Percentiles rank a stretch among this genome's conserved stretches.
Evolutionary conservation across 2,888 invertebrate genomes (phyloP).

Genomic region (Polymixis flavicincta): DNA sequence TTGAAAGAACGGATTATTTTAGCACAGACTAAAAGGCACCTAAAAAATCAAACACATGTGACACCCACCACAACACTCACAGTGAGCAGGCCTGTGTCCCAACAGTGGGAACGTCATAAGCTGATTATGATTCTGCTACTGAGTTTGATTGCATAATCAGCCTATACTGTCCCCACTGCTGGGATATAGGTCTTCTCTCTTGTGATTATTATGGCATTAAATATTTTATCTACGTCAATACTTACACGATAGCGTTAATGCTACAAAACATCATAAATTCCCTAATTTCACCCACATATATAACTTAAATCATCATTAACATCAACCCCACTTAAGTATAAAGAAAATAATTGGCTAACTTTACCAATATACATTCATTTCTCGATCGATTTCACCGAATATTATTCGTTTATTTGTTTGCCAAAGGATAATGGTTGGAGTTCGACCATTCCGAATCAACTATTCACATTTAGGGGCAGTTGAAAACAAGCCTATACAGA

Average conservation of each 20-base stretch:
- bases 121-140: not conserved
- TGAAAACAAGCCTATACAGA: slow-evolving; percentile 66
- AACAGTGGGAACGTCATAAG: not conserved
- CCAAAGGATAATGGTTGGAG: slow-evolving; percentile 62
- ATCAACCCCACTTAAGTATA: slow-evolving; percentile 59
- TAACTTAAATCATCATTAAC: slow-evolving; percentile 46
- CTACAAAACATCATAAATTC: slow-evolving; percentile 15
- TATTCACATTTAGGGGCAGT: slow-evolving; percentile 64
- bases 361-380: slow-evolving; percentile 63
- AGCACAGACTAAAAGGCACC: too few relatives aligned
- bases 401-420: slow-evolving; percentile 69
- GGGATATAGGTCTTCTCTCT: too few relatives aligned
- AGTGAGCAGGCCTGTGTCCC: not conserved
- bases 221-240: not conserved
- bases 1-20: too few relatives aligned
- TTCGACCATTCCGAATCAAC: slow-evolving; percentile 66
- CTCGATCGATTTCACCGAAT: slow-evolving; percentile 63
- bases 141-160: not conserved
- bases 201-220: not conserved
- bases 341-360: slow-evolving; percentile 65
- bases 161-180: too few relatives aligned
- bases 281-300: slow-evolving; percentile 18
- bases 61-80: not conserved
- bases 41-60: too few relatives aligned
- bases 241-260: not conserved